Evolutionary conservation across 1,140 invertebrate species (phyloP), one percentile per base, ranked within the genome.

Genomic region (Schmidtea mediterranea): DNA sequence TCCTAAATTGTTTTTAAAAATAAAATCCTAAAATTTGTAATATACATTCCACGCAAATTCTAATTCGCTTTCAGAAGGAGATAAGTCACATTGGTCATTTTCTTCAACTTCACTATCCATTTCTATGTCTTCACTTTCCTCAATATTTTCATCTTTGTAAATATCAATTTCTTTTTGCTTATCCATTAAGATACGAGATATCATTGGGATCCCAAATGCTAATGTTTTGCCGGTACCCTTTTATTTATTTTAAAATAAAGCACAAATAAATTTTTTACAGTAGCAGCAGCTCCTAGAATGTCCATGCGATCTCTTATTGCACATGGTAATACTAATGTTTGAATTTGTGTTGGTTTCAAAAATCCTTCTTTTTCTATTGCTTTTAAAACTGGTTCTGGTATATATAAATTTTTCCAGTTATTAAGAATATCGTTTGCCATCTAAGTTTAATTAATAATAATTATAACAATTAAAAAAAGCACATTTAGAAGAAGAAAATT

Each of bases 221-320:
- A 49, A 32, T 18, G 48, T 49, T 36, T 49, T 49, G 15, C 48
- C 48, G 16, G 13, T 49, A 36, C 48, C 48, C 46, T 48, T 6
- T 18, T 16, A 40, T 19, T 41, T 41, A 41, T 6, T 41, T 41
- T n/a, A n/a, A 13, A 45, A 38, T 18, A 37, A 18, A 40, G 3
- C 36, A 22, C 3, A 48, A 22, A 40, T 18, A 15, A 6, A 46
- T 37, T 3, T 21, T n/a, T 48, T 48, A 48, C 46, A 45, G 46
- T 48, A 15, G 36, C 16, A 15, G 46, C 46, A 48, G 16, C 16
- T 13, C 46, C 46, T 3, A 48, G 36, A 6, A 48, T 23, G 23
- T 48, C 46, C 16, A 15, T 18, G 18, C 46, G 46, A 19, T 48
- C 23, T 37, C 16, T 18, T 40, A 48, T 12, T 18, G 46, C 46